Percentiles rank a stretch among this genome's conserved stretches.
phyloP scores from a whole-genome alignment of 2,113 vertebrate species.

The Numenius arquata region DNA sequence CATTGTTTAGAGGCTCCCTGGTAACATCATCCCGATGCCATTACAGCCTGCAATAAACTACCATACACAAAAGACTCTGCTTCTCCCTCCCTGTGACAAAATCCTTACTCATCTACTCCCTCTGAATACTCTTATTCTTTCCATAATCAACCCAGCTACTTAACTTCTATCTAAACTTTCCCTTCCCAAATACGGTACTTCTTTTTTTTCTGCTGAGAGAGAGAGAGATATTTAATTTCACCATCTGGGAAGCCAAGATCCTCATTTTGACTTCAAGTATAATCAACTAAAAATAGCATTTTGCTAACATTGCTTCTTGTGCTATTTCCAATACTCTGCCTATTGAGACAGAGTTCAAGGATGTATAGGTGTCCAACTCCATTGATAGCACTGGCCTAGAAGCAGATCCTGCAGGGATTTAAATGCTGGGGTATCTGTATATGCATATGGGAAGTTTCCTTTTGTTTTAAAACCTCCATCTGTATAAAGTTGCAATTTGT shows the following conservation, averaged over 20 bases:
- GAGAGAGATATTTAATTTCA: slow-evolving; percentile 15
- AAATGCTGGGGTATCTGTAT: not conserved
- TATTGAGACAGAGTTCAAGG: not conserved
- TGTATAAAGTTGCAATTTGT: not conserved
- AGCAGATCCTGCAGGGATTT: not conserved
- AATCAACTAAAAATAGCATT: slow-evolving; percentile 38
- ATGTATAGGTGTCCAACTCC: not conserved
- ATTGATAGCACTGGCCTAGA: not conserved
- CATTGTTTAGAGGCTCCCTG: not conserved
- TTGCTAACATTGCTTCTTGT: not conserved
- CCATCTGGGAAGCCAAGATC: not conserved
- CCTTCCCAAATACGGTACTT: not conserved
- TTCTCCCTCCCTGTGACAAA: slow-evolving; percentile 9
- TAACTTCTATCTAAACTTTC: not conserved
- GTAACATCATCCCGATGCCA: not conserved
- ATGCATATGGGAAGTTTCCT: not conserved
- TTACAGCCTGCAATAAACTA: slow-evolving; percentile 37
- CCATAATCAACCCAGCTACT: not conserved
- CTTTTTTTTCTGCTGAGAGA: not conserved
- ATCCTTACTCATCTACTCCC: not conserved
- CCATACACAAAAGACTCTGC: slow-evolving; percentile 3
- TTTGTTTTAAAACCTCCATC: not conserved
- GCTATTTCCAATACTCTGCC: not conserved
- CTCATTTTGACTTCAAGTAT: slow-evolving; percentile 30
- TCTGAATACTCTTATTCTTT: not conserved